Conservation (phyloP, 2,888 invertebrate species). For the Apantesis nais region DNA sequence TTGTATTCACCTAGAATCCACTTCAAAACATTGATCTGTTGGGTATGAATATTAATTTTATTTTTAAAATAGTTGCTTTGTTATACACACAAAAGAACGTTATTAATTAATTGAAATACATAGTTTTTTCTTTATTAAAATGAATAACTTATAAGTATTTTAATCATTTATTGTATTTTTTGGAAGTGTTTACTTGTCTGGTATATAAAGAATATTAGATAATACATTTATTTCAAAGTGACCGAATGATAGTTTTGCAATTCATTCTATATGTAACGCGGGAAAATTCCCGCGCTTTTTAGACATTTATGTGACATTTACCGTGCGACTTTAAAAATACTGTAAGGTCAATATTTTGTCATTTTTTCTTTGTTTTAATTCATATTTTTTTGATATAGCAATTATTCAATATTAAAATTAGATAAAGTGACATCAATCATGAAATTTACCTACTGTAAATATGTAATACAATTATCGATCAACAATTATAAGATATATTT, state of each 20-base stretch:
- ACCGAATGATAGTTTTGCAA: conserved; percentile 7
- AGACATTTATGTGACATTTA: conserved; percentile 6
- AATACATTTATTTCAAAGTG: not conserved
- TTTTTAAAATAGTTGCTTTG: not conserved
- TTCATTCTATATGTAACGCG: conserved; percentile 4
- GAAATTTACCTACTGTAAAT: not conserved
- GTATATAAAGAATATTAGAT: not conserved
- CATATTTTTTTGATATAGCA: not conserved
- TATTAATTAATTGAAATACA: not conserved
- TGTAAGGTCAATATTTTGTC: conserved; percentile 14
- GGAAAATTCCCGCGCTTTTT: conserved; percentile 11
- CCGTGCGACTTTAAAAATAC: conserved; percentile 11
- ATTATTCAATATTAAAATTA: not conserved
- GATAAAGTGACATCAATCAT: not conserved
- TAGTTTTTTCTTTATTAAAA: not conserved
- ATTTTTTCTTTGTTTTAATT: conserved; percentile 9
- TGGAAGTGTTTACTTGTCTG: not conserved
- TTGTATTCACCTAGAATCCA: not conserved
- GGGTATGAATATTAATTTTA: not conserved
- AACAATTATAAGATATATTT: too few species aligned
- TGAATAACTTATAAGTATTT: not conserved
- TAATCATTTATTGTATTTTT: not conserved
- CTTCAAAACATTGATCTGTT: not conserved
- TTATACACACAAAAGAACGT: not conserved
- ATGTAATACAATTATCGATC: not conserved